Evolutionary conservation across 92 coral and sea anemone genomes (phyloP), one percentile per base, ranked within the genome.

Genomic region (Porites evermanni): DNA sequence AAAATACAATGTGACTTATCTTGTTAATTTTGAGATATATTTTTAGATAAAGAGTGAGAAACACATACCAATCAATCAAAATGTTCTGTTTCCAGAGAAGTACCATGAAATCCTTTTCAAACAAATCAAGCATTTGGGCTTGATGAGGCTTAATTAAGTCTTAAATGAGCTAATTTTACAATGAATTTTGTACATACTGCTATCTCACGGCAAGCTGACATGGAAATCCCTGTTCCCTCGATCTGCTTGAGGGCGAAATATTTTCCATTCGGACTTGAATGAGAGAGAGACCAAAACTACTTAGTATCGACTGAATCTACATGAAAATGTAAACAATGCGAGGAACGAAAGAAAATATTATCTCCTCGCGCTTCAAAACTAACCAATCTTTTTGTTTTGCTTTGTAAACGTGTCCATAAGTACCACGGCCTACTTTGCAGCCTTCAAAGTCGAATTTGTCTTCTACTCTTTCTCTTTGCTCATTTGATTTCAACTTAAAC

Each of bases 371-470:
- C 8, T 11, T 5, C 23, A 38, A 69, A 47, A 23, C 89, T 69
- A 75, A 94, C 99, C 98, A 79, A 84, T 90, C 98, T 83, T 95
- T 97, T 38, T 93, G 98, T 67, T 94, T 95, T 7, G 99, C 99
- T 82, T 97, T 97, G 78, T 95, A 97, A 13, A 97, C 99, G 72
- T 97, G 99, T 20, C 99, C 99, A 75, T 97, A 97, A 2, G 99
- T 97, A 77, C 99, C 99, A 70, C 99, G 94, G 20, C 99, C 99
- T n/a, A 97, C 98, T 92, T 97, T 97, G 86, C 99, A 97, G 38
- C 99, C 99, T 84, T 97, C 99, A 63, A 95, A 97, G 74, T 97
- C 99, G 85, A 97, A 97, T 53, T 93, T 97, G 65, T 97, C 99
- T 61, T 97, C 99, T 19, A 97, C 99, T 66, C 92, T 88, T 88